Conservation (phyloP, 2,888 invertebrate genomes). For the Drosophila mercatorum region DNA sequence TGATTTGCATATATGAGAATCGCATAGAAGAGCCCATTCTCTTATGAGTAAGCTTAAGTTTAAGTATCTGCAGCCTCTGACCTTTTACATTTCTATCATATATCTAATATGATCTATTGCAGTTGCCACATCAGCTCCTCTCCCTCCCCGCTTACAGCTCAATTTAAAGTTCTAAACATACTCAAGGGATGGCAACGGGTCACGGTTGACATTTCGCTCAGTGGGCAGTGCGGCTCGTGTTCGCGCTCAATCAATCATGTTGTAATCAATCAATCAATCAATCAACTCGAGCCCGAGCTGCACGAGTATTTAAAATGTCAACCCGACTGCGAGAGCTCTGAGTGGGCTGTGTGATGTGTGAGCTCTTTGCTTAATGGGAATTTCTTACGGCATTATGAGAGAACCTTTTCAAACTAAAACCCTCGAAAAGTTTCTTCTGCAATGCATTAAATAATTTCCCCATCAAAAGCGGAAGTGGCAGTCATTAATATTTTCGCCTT, state of each 20-base stretch:
- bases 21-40: neutral
- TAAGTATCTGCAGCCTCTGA: neutral
- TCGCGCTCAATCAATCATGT: slow-evolving; percentile 61
- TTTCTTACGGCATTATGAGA: slow-evolving; percentile 52
- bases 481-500: slow-evolving; percentile 57
- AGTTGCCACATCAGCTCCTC: neutral
- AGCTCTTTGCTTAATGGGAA: slow-evolving; percentile 16
- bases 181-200: neutral
- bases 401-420: slow-evolving; percentile 5
- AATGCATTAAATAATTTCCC: slow-evolving; percentile 56
- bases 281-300: slow-evolving; percentile 36
- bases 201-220: slow-evolving; percentile 6
- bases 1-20: neutral
- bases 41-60: neutral
- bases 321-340: slow-evolving; percentile 26
- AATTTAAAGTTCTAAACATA: neutral
- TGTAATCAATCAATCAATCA: slow-evolving; percentile 70
- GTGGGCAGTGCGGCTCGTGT: slow-evolving; percentile 6
- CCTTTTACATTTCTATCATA: neutral
- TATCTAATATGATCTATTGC: neutral
- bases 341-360: slow-evolving; percentile 4
- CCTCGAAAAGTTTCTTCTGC: slow-evolving; percentile 28
- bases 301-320: slow-evolving; percentile 66
- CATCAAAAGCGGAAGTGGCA: slow-evolving; percentile 59
- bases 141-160: neutral